Evolutionary conservation across 2,888 invertebrate species (phyloP), one percentile per base, ranked within the genome.

Genomic region (Drosophila putrida): DNA sequence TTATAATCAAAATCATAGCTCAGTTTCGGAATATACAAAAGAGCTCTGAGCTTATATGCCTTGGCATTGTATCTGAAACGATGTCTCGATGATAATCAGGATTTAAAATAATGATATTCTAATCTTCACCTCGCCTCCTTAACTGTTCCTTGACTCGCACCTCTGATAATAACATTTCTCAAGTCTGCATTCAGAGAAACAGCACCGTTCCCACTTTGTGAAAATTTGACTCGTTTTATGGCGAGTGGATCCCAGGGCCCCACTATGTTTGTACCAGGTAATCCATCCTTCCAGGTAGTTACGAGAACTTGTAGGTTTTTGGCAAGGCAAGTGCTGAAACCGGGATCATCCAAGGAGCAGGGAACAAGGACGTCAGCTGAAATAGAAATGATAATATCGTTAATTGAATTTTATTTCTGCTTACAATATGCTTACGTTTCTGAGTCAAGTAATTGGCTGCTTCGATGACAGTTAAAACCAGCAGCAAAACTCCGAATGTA

Each of bases 1-100:
- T 94, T 94, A 82, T 95, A 95, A 4, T 94, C 93, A 46, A 95
- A 95, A 80, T 95, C 95, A 66, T 95, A 94, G 75, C 94, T 93
- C 78, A 95, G 91, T 88, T 94, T 94, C 3, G 95, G 95, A 8
- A 95, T 91, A 31, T 92, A 90, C 2, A 95, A 92, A 90, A 70
- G 0, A 10, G 53, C 60, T 35, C 41, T 73, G 4, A 63, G 62
- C 15, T 72, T 44, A 51, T 75, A 49, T 5, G 58, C 46, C 0
- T 69, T 6, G 20, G 58, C 63, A 71, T 82, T 69, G 47, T 64
- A 80, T 6, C 86, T 86, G 25, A 5, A 54, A 36, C 13, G 3
- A 58, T n/a, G 5, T 0, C 1, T 27, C 9, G 1, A n/a, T 25
- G 4, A 28, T 13, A 3, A 28, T 4, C 5, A 11, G 13, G 5